Base-by-base conservation (phyloP, 1,140 invertebrate genomes). In the Agrypnia vestita region DNA sequence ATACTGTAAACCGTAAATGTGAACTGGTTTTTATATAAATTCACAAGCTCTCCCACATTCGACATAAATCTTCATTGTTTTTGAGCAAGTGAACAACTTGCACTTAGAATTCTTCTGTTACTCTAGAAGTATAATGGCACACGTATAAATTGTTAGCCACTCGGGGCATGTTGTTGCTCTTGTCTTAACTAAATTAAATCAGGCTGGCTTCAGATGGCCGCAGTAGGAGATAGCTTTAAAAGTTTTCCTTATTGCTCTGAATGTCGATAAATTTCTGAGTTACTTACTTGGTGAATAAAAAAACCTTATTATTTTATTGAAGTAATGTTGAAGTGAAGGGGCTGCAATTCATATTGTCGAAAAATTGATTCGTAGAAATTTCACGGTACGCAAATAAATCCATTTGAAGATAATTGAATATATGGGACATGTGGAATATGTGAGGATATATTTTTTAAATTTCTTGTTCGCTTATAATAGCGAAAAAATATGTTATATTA, bases 71-170 rank as follows among this genome's bases (percentile, higher is more conserved):
- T 59, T 59, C 7, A 59, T 59, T 19, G 55, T 59, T 59, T 9
- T 59, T 59, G 55, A 59, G 15, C 55, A 21, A 59, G 55, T 59
- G 55, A 59, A 59, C 55, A 21, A 59, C 17, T 59, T 19, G 55
- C 55, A 59, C 62, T 35, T 67, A 67, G 62, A 25, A n/a, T 15
- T 46, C 25, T 67, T 25, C 35, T 44, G 62, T 44, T 67, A n/a
- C 7, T 35, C 25, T 17, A 46, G 25, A 67, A 44, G 67, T 19
- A 4, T 43, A 49, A 25, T 51, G 67, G 15, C 11, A 44, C 67
- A 71, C 67, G 67, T 71, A 71, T n/a, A 49, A 71, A 51, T 47
- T 51, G 67, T 64, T 17, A 71, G 44, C 67, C 67, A 61, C 59
- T 61, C 59, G 17, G 59, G 12, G 59, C 15, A 15, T 19, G 67